These are phyloP conservation scores for Tenthredo notha DNA, from an alignment of 2,888 invertebrate species.

Conservation along the genomic window DNA sequence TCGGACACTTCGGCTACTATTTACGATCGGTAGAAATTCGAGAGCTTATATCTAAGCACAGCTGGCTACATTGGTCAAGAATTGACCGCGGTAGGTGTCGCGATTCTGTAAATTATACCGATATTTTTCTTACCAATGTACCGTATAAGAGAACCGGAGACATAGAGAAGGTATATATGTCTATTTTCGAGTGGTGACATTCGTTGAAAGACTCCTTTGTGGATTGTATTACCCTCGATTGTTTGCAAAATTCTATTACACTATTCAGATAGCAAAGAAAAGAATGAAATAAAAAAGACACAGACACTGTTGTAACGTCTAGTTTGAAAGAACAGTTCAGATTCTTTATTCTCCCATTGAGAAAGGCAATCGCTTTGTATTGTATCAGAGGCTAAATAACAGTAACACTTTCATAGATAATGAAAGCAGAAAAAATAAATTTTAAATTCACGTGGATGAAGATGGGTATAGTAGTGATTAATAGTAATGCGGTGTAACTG, in stretches of 20 bases:
- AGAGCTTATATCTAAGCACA: conserved; percentile 21
- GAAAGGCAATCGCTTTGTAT: not conserved
- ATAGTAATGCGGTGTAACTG: not conserved
- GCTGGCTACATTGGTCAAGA: not conserved
- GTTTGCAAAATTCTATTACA: not conserved
- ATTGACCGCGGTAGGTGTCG: not conserved
- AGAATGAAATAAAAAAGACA: not conserved
- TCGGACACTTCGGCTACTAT: conserved; percentile 52
- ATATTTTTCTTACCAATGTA: not conserved
- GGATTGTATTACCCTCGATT: not conserved
- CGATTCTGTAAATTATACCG: not conserved
- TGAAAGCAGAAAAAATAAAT: not conserved
- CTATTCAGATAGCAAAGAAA: not conserved
- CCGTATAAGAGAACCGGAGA: not conserved
- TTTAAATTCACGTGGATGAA: too few relatives aligned
- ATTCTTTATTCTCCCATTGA: not conserved
- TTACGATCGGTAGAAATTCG: conserved; percentile 54
- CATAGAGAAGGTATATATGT: not conserved
- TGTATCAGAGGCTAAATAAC: not conserved
- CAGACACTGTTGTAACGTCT: not conserved
- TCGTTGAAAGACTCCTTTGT: not conserved
- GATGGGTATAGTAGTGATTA: not conserved
- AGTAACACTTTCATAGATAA: not conserved
- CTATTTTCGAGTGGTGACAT: not conserved
- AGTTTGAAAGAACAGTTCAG: not conserved